A percentile compares a stretch with the other conserved stretches of the same genome.
Conservation (phyloP, 2,888 invertebrate species). For the Congeria kusceri region DNA sequence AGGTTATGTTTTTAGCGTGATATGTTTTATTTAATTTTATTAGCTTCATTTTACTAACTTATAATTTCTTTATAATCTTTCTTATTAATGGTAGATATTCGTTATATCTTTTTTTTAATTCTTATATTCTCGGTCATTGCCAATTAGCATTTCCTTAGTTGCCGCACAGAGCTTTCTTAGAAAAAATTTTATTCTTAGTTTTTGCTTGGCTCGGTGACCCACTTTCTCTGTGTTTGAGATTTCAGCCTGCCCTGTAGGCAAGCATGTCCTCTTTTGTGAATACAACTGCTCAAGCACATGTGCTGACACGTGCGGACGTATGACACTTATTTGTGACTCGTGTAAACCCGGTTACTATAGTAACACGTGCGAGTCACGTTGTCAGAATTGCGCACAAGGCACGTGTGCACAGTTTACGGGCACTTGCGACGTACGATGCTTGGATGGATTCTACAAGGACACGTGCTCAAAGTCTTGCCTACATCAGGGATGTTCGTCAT, state of each 20-base stretch:
- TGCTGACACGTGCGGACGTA: conserved; percentile 30
- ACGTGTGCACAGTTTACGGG: conserved; percentile 21
- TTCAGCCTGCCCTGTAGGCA: conserved; percentile 47
- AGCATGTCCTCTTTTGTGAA: conserved; percentile 38
- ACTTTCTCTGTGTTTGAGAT: neutral
- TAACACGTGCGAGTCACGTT: conserved; percentile 9
- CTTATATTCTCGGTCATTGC: too few relatives aligned
- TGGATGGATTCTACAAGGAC: conserved; percentile 24
- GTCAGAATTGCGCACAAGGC: conserved; percentile 40
- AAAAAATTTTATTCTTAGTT: too few relatives aligned
- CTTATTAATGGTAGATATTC: too few relatives aligned
- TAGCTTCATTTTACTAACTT: too few relatives aligned
- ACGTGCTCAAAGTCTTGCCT: conserved; percentile 16
- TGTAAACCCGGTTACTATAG: conserved; percentile 42
- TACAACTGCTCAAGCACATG: conserved; percentile 44
- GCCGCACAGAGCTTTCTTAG: too few relatives aligned
- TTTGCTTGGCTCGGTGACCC: neutral
- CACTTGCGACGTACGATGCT: conserved; percentile 27
- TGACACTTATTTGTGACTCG: conserved; percentile 16
- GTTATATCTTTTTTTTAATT: too few relatives aligned
- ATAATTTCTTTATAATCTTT: too few relatives aligned
- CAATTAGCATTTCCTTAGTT: too few relatives aligned
- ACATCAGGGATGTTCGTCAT: conserved; percentile 26
- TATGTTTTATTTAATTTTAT: too few relatives aligned
- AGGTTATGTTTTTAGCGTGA: too few relatives aligned